Evolutionary conservation across 2,888 invertebrate genomes (phyloP), one percentile per base, ranked within the genome.

Genomic region (Octonoba sinensis): DNA sequence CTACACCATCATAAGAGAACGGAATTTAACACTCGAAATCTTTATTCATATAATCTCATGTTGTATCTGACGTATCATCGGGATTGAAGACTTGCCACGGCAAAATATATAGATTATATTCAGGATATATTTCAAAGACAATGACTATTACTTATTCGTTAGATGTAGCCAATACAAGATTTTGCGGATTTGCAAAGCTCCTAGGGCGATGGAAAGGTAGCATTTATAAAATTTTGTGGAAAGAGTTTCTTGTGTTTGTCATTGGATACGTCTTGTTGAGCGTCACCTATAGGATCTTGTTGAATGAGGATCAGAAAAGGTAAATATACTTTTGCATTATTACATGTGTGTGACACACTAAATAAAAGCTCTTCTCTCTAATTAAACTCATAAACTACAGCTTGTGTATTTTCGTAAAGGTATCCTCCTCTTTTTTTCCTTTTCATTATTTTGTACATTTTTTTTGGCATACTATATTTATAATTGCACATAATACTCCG

Each of bases 121-220:
- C 27, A 20, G 11, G 20, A 54, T 18, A 13, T 64, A 15, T 4
- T 13, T 12, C 20, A 27, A 15, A 4, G 20, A 77, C 18, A 1
- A 87, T 87, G 87, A 87, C 87, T 15, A 84, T 87, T n/a, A 86
- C 87, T 8, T 88, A 88, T 84, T 87, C 87, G 8, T 85, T 87
- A 22, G 85, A 86, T 46, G 88, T 88, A 18, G 85, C 87, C 22
- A 86, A 86, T 36, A 87, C 88, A 6, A 83, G 86, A 3, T 86
- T 88, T 62, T 86, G 87, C 73, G 91, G 91, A 67, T 91, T 91
- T 87, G 90, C 91, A 57, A 88, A 90, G 47, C 88, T 91, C 16
- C 88, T 91, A 57, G 89, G 90, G 86, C 90, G 91, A 89, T 91
- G 91, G 91, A 88, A 89, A 82, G 91, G 91, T 56, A 90, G 90